Evolutionary conservation across 2,113 vertebrate genomes (phyloP).

Genomic region (Lepisosteus oculatus): DNA sequence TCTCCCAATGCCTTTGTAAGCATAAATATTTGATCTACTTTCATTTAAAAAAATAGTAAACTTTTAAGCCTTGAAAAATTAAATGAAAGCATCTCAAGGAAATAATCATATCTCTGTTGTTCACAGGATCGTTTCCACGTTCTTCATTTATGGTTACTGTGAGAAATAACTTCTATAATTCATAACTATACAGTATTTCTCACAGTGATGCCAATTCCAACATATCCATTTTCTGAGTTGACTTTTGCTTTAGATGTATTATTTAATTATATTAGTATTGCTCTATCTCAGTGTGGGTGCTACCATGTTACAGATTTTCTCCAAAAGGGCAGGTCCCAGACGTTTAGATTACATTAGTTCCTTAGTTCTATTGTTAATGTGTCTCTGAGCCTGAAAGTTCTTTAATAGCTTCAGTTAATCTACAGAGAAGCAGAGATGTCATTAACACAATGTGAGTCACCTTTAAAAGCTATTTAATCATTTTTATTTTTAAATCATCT

Average conservation of each 20-base stretch:
- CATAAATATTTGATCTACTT: background rate
- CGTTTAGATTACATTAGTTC: constrained; percentile 30
- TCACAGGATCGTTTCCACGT: background rate
- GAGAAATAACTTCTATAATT: too few relatives aligned
- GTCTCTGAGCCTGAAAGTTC: constrained; percentile 6
- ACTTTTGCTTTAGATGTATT: background rate
- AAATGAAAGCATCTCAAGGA: background rate
- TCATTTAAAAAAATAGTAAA: background rate
- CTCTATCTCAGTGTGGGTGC: background rate
- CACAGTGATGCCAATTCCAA: background rate
- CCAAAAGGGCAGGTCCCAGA: constrained; percentile 23
- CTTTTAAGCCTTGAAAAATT: background rate
- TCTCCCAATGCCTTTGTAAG: constrained; percentile 19
- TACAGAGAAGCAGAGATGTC: constrained; percentile 19
- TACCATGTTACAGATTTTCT: constrained; percentile 7
- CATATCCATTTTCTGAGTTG: background rate
- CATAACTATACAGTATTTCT: too few relatives aligned
- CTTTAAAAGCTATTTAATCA: constrained; percentile 11
- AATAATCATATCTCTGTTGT: background rate
- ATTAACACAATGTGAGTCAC: constrained; percentile 14
- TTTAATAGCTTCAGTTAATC: background rate
- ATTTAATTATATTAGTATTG: too few relatives aligned
- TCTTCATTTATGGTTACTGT: too few relatives aligned
- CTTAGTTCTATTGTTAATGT: constrained; percentile 21
- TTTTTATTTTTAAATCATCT: constrained; percentile 1